These are phyloP conservation scores for Eurypyga helias DNA, from an alignment of 2,113 vertebrate genomes.

Conservation along the genomic window DNA sequence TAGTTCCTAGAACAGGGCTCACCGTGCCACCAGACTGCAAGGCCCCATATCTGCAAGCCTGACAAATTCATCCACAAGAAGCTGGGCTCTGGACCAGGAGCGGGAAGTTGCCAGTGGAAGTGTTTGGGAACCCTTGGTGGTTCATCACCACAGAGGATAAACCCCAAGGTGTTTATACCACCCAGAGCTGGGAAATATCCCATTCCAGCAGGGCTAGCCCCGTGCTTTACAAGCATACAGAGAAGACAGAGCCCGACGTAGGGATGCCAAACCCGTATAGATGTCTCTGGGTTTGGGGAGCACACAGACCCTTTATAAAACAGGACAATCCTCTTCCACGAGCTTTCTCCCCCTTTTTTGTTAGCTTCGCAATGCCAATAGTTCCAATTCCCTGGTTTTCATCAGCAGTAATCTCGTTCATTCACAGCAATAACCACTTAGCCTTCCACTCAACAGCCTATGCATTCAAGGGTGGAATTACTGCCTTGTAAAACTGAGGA, in stretches of 20 bases:
- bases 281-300: not conserved
- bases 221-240: accelerated
- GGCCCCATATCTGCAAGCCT: not conserved
- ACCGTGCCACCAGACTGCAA: not conserved
- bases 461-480: not conserved
- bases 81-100: not conserved
- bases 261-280: not conserved
- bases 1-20: not conserved
- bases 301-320: not conserved
- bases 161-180: not conserved
- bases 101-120: not conserved
- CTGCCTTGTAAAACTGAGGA: not conserved
- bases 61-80: not conserved
- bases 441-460: not conserved
- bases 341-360: not conserved
- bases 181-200: not conserved
- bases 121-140: not conserved
- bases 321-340: not conserved
- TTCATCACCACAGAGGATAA: not conserved
- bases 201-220: not conserved
- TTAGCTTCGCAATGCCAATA: not conserved
- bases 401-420: not conserved
- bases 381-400: not conserved
- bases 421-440: not conserved
- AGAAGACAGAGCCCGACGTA: not conserved